Evolutionary conservation across 2,113 vertebrate species (phyloP).

Genomic region (Dolichallabes microphthalmus): DNA sequence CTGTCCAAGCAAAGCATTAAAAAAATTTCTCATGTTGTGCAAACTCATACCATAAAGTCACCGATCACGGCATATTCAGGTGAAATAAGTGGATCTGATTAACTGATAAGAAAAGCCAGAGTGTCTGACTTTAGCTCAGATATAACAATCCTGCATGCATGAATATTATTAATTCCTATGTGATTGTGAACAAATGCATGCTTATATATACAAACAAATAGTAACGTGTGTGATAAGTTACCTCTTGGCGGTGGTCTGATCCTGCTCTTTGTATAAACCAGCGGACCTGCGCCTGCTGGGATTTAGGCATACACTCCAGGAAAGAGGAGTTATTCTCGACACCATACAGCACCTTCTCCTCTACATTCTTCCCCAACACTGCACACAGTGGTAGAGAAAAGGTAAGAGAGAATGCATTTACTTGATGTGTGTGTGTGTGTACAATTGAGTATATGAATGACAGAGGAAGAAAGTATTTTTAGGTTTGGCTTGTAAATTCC

Average conservation of each 20-base stretch:
- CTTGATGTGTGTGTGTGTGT: background rate
- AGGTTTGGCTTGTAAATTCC: conserved; percentile 6
- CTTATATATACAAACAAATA: background rate
- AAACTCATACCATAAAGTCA: background rate
- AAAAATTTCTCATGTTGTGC: background rate
- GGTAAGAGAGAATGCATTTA: conserved; percentile 7
- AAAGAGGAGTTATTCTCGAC: conserved; percentile 97
- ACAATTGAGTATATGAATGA: background rate
- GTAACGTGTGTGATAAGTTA: conserved; percentile 55
- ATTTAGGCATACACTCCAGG: conserved; percentile 95
- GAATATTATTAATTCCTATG: background rate
- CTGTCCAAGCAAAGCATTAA: background rate
- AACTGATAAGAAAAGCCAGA: background rate
- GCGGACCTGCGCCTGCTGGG: conserved; percentile 89
- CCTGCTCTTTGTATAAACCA: conserved; percentile 87
- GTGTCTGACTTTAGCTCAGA: background rate
- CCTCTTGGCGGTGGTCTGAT: conserved; percentile 88
- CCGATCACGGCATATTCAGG: background rate
- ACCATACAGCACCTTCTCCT: conserved; percentile 93
- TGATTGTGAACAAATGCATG: background rate
- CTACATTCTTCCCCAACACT: conserved; percentile 70
- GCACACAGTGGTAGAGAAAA: background rate
- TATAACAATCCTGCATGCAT: background rate
- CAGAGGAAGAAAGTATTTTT: conserved; percentile 24
- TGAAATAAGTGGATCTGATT: background rate